Evolutionary conservation across 1,140 invertebrate genomes (phyloP), one percentile per base, ranked within the genome.

Genomic region (Leptinotarsa undecemlineata): DNA sequence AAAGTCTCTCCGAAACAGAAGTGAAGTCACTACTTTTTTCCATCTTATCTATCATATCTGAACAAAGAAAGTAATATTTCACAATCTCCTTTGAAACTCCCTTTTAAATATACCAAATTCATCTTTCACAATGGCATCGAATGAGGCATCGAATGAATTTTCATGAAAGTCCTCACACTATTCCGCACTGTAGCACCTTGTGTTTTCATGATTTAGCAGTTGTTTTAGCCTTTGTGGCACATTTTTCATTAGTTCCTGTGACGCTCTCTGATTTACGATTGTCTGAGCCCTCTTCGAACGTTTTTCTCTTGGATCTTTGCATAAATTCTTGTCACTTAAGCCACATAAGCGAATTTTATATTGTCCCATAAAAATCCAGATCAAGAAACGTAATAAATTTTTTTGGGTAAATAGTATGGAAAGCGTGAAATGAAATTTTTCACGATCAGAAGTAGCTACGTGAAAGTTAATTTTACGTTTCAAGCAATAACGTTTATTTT

Each of bases 301-400:
- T 77, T 77, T 77, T 71, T 77, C 76, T 73, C 75, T 71, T 71
- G 51, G n/a, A 71, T 62, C 74, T 73, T 77, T 77, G 76, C 76
- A 77, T 77, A 77, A 77, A 77, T 77, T 77, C 66, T 72, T 77
- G 76, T 77, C 76, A 75, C 76, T 77, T 77, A 77, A 75, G 74
- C 76, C 74, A 75, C 74, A 77, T 77, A 77, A 77, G 74, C 76
- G 76, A 77, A 77, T 77, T 77, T 77, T 77, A 77, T 77, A 77
- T 75, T 62, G 73, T 73, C 74, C 67, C 71, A 75, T 77, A 77
- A 77, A 77, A 77, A 75, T 77, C 42, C 69, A 71, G 67, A 75
- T 74, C 73, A 75, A 77, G 72, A 72, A 75, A 21, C 71, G 76
- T 68, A 77, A 77, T 75, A 77, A 77, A 75, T 77, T 77, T 77